Evolutionary conservation across 2,797 vertebrate genomes (phyloP).

Genomic region (Diplodus sargus): DNA sequence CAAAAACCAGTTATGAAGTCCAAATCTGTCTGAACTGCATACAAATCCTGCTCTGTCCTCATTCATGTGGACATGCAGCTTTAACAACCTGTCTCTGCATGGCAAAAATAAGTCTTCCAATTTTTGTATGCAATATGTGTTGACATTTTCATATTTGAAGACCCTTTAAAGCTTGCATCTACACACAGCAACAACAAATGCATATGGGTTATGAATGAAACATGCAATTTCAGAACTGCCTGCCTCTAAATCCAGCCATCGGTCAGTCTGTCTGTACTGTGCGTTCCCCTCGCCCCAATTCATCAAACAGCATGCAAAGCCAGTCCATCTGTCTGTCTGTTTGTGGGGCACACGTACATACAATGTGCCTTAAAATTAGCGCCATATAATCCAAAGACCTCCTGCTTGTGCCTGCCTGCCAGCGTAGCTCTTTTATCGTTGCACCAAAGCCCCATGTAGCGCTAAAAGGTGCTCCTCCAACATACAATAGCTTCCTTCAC

Average conservation of each 20-base stretch:
- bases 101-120: neutral
- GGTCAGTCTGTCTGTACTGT: slow-evolving; percentile 41
- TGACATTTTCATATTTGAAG: neutral
- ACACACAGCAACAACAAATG: slow-evolving; percentile 1
- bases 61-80: neutral
- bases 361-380: slow-evolving; percentile 62
- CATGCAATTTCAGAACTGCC: slow-evolving; percentile 1
- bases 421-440: slow-evolving; percentile 64
- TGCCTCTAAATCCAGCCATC: slow-evolving; percentile 22
- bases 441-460: slow-evolving; percentile 59
- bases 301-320: slow-evolving; percentile 65
- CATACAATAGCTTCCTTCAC: slow-evolving; percentile 66
- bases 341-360: slow-evolving; percentile 32
- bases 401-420: slow-evolving; percentile 68
- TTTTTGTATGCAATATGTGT: neutral
- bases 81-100: neutral
- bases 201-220: slow-evolving; percentile 15
- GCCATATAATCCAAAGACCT: slow-evolving; percentile 71
- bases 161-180: neutral
- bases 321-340: slow-evolving; percentile 73
- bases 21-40: neutral
- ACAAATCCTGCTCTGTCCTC: neutral
- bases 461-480: slow-evolving; percentile 65
- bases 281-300: slow-evolving; percentile 37
- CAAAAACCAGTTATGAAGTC: neutral